Percentiles rank a stretch among this genome's conserved stretches.
Evolutionary conservation across 2,113 vertebrate genomes (phyloP).

Genomic region (Tupaia tana): DNA sequence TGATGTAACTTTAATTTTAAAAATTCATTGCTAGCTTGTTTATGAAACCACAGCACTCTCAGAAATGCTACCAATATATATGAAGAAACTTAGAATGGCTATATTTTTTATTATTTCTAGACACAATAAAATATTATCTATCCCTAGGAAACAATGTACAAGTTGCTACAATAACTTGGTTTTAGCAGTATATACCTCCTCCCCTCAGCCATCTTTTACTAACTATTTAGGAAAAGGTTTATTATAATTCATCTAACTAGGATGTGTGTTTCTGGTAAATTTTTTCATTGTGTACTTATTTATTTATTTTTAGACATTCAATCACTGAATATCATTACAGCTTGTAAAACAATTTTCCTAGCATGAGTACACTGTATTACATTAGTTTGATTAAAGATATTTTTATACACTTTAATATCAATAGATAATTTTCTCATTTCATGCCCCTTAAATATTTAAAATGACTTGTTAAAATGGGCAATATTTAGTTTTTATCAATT

Average conservation of each 20-base stretch:
- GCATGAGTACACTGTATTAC: no score
- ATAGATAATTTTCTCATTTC: no score
- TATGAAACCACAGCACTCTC: neutral
- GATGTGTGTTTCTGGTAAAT: neutral
- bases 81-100: neutral
- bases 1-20: neutral
- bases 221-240: neutral
- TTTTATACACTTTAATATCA: no score
- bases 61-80: neutral
- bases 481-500: neutral
- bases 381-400: no score
- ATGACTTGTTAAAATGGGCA: neutral
- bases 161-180: neutral
- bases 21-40: neutral
- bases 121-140: neutral
- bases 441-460: neutral
- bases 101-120: neutral
- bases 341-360: no score
- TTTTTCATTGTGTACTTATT: neutral
- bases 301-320: no score
- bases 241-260: neutral
- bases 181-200: neutral
- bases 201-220: neutral
- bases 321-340: no score
- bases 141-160: neutral